Percentiles rank a stretch among this genome's conserved stretches.
phyloP scores from a whole-genome alignment of 2,113 vertebrate species.

The Casuarius casuarius region DNA sequence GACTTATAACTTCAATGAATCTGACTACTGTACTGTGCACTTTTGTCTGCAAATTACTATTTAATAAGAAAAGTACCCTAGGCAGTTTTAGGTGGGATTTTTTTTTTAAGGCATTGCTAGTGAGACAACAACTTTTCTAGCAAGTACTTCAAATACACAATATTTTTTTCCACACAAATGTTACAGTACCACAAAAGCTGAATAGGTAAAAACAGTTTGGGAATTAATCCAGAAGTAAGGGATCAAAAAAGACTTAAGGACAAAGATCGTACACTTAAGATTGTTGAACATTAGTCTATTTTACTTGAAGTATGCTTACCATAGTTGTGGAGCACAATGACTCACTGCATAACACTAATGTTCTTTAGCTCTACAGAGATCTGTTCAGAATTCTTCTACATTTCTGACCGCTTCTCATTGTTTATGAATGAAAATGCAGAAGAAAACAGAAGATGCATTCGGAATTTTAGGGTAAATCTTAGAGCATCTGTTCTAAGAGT shows the following conservation, averaged over 20 bases:
- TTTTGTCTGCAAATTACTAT: neutral
- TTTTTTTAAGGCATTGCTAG: neutral
- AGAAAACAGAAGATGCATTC: neutral
- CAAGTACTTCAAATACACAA: conserved; percentile 21
- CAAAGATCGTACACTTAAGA: neutral
- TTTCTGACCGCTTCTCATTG: neutral
- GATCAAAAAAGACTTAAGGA: neutral
- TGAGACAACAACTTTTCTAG: conserved; percentile 8
- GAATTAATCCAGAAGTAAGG: neutral
- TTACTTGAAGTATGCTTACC: neutral
- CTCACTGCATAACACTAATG: neutral
- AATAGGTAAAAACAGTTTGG: neutral
- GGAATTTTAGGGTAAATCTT: neutral
- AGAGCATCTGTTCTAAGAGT: neutral
- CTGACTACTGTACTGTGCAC: neutral
- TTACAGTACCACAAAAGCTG: neutral
- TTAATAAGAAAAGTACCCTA: conserved; percentile 45
- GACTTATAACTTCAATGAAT: conserved; percentile 33
- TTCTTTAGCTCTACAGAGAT: neutral
- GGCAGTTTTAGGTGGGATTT: neutral
- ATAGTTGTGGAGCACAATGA: neutral
- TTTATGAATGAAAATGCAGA: neutral
- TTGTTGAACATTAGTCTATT: neutral
- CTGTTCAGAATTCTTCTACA: neutral
- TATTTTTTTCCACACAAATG: conserved; percentile 19